Percentiles rank a stretch among this genome's conserved stretches.
phyloP scores from a whole-genome alignment of 37 sponge, comb jelly and placozoan species.

The Eunapius fragilis region DNA sequence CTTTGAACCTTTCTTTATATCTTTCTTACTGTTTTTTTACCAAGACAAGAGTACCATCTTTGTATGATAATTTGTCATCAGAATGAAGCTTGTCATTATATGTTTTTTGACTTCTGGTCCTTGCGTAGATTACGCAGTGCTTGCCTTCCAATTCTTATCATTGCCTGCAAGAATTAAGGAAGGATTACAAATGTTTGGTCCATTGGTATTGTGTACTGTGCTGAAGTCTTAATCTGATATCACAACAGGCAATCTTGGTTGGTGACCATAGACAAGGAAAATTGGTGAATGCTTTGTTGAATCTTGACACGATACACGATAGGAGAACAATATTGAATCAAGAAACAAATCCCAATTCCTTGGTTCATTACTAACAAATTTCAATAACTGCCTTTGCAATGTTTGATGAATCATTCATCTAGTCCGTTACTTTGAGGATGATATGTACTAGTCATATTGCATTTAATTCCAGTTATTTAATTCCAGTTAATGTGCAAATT shows the following conservation, averaged over 20 bases:
- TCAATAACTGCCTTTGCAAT: slow-evolving; percentile 33
- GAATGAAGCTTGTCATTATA: neutral
- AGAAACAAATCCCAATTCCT: slow-evolving; percentile 37
- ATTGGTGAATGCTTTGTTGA: slow-evolving; percentile 22
- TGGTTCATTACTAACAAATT: slow-evolving; percentile 2
- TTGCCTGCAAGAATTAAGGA: neutral
- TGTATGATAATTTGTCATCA: neutral
- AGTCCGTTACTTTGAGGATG: slow-evolving; percentile 54
- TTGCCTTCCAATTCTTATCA: neutral
- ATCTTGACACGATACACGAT: slow-evolving; percentile 31
- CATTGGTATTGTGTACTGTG: neutral
- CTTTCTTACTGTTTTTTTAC: neutral
- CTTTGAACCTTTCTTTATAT: neutral
- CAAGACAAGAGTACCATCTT: neutral
- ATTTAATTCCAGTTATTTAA: slow-evolving; percentile 20
- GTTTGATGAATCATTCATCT: slow-evolving; percentile 47
- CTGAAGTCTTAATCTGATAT: neutral
- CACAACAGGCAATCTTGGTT: slow-evolving; percentile 25
- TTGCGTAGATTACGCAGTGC: neutral
- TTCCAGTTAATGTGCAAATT: slow-evolving; percentile 15
- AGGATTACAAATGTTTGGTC: neutral
- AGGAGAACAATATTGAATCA: slow-evolving; percentile 19
- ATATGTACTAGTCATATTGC: slow-evolving; percentile 24
- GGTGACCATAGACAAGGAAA: slow-evolving; percentile 31
- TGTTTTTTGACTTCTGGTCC: neutral